phyloP scores from a whole-genome alignment of 2,113 vertebrate species.

The Diglossa brunneiventris region DNA sequence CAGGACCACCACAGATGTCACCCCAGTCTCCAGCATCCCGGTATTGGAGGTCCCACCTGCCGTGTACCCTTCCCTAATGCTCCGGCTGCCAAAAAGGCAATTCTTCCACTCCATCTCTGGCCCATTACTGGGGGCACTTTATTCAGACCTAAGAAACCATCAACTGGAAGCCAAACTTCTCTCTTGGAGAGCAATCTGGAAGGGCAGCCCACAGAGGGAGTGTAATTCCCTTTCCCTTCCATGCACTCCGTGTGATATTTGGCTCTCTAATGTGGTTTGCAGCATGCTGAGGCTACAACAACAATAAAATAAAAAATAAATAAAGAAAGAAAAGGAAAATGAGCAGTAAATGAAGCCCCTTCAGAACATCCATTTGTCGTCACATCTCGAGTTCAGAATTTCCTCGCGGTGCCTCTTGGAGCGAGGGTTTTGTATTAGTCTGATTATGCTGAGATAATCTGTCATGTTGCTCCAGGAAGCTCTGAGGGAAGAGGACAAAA shows the following conservation, averaged over 20 bases:
- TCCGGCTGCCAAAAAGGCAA: not conserved
- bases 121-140: not conserved
- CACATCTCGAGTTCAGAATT: not conserved
- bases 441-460: slow-evolving; percentile 58
- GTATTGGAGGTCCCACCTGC: not conserved
- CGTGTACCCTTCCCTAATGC: not conserved
- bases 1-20: not conserved
- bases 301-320: not conserved
- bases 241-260: accelerated
- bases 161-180: not conserved
- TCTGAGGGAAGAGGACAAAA: not conserved
- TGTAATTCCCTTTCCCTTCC: not conserved
- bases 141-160: not conserved
- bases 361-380: not conserved
- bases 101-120: not conserved
- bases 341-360: not conserved
- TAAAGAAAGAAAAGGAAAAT: not conserved
- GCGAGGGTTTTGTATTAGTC: not conserved
- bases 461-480: slow-evolving; percentile 16
- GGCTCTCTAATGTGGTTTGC: not conserved
- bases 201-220: not conserved
- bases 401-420: not conserved
- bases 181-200: not conserved
- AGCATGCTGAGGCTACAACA: not conserved
- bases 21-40: accelerated